These are phyloP conservation scores for Chaetodon auriga DNA, from an alignment of 2,113 vertebrate genomes.

Conservation along the genomic window DNA sequence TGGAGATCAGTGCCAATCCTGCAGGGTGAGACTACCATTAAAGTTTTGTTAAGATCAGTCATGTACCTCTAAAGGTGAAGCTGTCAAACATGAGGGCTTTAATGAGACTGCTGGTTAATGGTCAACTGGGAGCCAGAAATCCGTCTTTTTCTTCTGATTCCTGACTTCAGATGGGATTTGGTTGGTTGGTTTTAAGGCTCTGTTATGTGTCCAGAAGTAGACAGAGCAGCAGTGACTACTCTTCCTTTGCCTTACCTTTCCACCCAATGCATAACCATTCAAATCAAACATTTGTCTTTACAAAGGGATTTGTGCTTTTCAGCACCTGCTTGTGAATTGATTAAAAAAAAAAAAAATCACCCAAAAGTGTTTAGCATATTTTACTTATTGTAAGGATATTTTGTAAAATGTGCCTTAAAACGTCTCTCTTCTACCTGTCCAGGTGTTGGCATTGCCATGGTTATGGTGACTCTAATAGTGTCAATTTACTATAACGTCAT, in stretches of 20 bases:
- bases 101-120: slow-evolving; percentile 30
- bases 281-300: not conserved
- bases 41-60: not conserved
- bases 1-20: slow-evolving; percentile 92
- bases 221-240: not conserved
- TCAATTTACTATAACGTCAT: slow-evolving; percentile 95
- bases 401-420: not conserved
- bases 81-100: not conserved
- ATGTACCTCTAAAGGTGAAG: not conserved
- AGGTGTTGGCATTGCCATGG: slow-evolving; percentile 94
- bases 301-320: not conserved
- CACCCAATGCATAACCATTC: no score
- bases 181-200: not conserved
- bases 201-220: no score
- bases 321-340: not conserved
- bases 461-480: slow-evolving; percentile 89
- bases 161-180: slow-evolving; percentile 1
- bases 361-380: not conserved
- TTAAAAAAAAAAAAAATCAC: not conserved
- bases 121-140: not conserved
- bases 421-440: slow-evolving; percentile 34
- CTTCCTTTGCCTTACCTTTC: not conserved
- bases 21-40: slow-evolving; percentile 86
- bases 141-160: not conserved
- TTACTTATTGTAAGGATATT: not conserved